Evolutionary conservation across 2,113 vertebrate species (phyloP), one percentile per base, ranked within the genome.

Genomic region (Sinocyclocheilus anshuiensis): DNA sequence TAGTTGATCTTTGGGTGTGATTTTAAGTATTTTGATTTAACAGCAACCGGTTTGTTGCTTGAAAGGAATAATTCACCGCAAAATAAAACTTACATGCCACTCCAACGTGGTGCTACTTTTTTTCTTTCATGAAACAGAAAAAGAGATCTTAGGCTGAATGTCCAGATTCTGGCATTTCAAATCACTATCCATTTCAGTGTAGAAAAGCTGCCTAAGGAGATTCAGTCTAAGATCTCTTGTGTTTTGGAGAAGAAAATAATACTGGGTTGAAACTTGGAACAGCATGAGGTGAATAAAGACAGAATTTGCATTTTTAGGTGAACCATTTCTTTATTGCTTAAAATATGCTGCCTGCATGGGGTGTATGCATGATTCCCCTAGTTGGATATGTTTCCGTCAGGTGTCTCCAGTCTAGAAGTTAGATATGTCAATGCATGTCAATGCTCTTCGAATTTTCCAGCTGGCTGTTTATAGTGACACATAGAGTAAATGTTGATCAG

Each of bases 261-360:
- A 75, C 11, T 24, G 42, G 42, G 39, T 48, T 75, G 39, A n/a
- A 75, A 24, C 72, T 75, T 75, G 39, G 39, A 75, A 24, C 72
- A 75, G 72, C 72, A 75, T 75, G 39, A 2, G 72, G 36, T 75
- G 24, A 75, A 75, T 71, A 22, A 75, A 24, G 9, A 42, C 20
- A 42, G 39, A 75, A 75, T n/a, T 45, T n/a, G 22, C 72, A 75
- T 75, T 75, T 75, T 75, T 75, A 18, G 72, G 20, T 42, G 42
- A 42, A 42, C 8, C 9, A 42, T 42, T 42, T 42, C 7, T 42
- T 42, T 42, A 9, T 9, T 42, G 72, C 39, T 75, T 75, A 45
- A 75, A 75, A 48, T 75, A 48, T 7, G 42, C 72, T 24, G 36
- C 72, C 72, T 75, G 72, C 72, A 48, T 42, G 72, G 22, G 65